phyloP scores from a whole-genome alignment of 2,113 vertebrate genomes.

The Siphamia tubifer region DNA sequence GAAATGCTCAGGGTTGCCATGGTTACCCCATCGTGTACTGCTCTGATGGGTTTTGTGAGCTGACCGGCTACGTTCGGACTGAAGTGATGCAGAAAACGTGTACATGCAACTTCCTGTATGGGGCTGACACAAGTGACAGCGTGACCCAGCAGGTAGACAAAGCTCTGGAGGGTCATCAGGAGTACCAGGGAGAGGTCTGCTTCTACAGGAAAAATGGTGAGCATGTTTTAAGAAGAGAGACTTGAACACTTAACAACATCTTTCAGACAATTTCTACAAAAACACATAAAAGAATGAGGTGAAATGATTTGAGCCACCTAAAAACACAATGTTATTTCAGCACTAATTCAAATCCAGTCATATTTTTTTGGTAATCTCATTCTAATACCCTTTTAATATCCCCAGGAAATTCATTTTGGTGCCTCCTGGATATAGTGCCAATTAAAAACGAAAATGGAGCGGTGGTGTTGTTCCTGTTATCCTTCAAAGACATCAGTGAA shows the following conservation, averaged over 20 bases:
- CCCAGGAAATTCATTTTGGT: slow-evolving; percentile 88
- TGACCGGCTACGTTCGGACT: slow-evolving; percentile 89
- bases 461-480: slow-evolving; percentile 94
- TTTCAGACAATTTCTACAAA: too few relatives aligned
- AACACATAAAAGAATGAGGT: not conserved
- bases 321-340: not conserved
- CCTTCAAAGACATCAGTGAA: slow-evolving; percentile 94
- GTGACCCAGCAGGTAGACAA: slow-evolving; percentile 86
- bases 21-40: slow-evolving; percentile 96
- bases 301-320: not conserved
- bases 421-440: slow-evolving; percentile 93
- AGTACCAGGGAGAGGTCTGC: slow-evolving; percentile 90
- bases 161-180: slow-evolving; percentile 89
- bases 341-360: not conserved
- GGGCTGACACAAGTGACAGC: slow-evolving; percentile 87
- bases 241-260: too few relatives aligned
- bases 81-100: slow-evolving; percentile 98
- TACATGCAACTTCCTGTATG: slow-evolving; percentile 90
- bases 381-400: slow-evolving; percentile 2
- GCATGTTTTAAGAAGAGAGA: too few relatives aligned
- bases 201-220: slow-evolving; percentile 94
- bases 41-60: slow-evolving; percentile 95
- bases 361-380: not conserved
- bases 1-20: slow-evolving; percentile 87
- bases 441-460: slow-evolving; percentile 98